A percentile compares a stretch with the other conserved stretches of the same genome.
Conservation (phyloP, 2,797 vertebrate species). For the Dryobates pubescens region DNA sequence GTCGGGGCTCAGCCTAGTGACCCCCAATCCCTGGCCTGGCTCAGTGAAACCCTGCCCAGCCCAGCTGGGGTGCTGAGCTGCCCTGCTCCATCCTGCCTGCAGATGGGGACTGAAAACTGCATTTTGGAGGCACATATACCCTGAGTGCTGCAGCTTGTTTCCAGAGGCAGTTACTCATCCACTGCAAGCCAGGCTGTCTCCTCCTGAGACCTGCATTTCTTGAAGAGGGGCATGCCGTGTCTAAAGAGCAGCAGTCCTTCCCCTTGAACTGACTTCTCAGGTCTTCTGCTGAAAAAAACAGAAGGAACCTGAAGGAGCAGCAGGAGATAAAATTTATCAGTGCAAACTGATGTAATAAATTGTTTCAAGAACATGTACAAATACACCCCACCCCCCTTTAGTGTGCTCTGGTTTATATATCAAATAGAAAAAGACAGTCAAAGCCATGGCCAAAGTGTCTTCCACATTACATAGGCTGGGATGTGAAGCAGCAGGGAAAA, state of each 20-base stretch:
- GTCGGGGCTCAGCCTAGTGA: neutral
- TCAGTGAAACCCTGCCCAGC: neutral
- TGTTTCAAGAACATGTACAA: neutral
- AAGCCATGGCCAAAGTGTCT: neutral
- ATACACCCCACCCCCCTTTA: neutral
- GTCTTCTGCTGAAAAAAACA: neutral
- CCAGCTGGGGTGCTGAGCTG: slow-evolving; percentile 9
- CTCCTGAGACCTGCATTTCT: neutral
- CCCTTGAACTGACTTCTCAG: neutral
- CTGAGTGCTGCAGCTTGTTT: neutral
- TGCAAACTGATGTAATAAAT: neutral
- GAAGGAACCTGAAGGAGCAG: neutral
- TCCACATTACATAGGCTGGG: neutral
- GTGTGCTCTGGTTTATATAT: neutral
- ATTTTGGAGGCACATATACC: slow-evolving; percentile 5
- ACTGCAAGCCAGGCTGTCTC: neutral
- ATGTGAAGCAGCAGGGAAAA: neutral
- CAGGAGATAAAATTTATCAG: neutral
- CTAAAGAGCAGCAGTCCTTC: neutral
- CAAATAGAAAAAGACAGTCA: neutral
- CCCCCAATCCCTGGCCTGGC: neutral
- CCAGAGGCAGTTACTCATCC: slow-evolving; percentile 7
- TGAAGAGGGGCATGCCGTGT: neutral
- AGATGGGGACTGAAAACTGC: slow-evolving; percentile 61
- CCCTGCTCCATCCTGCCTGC: slow-evolving; percentile 59